Evolutionary conservation across 1,140 invertebrate species (phyloP).

Genomic region (Euwallacea fornicatus): DNA sequence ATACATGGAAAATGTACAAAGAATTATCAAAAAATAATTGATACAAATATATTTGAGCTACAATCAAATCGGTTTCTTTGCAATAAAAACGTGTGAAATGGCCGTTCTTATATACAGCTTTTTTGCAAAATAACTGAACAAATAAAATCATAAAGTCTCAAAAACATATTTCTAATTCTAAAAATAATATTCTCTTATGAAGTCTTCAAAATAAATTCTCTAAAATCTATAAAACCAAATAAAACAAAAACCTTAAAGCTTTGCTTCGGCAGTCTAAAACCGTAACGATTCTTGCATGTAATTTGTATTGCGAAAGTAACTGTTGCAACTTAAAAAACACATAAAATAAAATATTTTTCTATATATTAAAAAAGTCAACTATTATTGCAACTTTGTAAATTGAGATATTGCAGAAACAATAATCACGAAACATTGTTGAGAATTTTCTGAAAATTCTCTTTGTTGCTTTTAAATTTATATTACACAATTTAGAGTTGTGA

Average conservation of each 20-base stretch:
- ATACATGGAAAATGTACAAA: conserved; percentile 15
- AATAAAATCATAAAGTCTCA: neutral
- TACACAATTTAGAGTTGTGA: neutral
- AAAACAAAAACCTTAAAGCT: conserved; percentile 26
- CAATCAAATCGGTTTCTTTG: neutral
- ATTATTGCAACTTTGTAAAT: conserved; percentile 12
- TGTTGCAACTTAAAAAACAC: conserved; percentile 6
- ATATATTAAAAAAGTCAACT: neutral
- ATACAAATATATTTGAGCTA: neutral
- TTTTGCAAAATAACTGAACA: neutral
- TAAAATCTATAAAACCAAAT: conserved; percentile 27
- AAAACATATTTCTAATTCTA: neutral
- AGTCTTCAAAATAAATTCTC: conserved; percentile 20
- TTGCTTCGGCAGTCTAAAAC: conserved; percentile 8
- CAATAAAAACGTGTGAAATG: neutral
- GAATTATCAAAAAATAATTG: conserved; percentile 1
- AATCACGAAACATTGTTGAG: neutral
- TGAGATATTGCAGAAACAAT: neutral
- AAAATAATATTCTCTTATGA: conserved; percentile 5
- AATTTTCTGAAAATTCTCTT: conserved; percentile 2
- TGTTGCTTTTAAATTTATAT: neutral
- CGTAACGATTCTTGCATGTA: conserved; percentile 1
- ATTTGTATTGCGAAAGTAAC: conserved; percentile 16
- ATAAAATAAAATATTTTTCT: conserved; percentile 2
- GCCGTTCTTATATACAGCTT: neutral